Percentiles rank a stretch among this genome's conserved stretches.
Evolutionary conservation across 2,113 vertebrate genomes (phyloP).

Genomic region (cattle (Bos taurus)): ARS-UCD2.0 NC_037340.1:73455501-73456000

Average conservation of each 20-base stretch:
- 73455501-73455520: neutral
- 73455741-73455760: conserved; percentile 12
- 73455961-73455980: neutral
- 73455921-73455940: conserved; percentile 13
- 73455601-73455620: neutral
- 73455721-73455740: conserved; percentile 43
- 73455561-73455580: neutral
- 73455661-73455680: neutral
- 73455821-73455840: neutral
- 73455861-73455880: neutral
- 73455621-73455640: neutral
- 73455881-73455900: conserved; percentile 22
- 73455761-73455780: neutral
- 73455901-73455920: neutral
- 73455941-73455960: neutral
- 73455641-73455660: conserved; percentile 34
- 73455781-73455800: neutral
- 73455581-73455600: neutral
- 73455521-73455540: neutral
- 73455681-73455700: conserved; percentile 25
- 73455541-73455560: neutral
- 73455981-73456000: conserved; percentile 1
- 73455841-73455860: neutral
- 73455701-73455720: conserved; percentile 25
- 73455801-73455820: conserved; percentile 20